Evolutionary conservation across 2,113 vertebrate genomes (phyloP), one percentile per base, ranked within the genome.

Genomic region (Echinops telfairi): DNA sequence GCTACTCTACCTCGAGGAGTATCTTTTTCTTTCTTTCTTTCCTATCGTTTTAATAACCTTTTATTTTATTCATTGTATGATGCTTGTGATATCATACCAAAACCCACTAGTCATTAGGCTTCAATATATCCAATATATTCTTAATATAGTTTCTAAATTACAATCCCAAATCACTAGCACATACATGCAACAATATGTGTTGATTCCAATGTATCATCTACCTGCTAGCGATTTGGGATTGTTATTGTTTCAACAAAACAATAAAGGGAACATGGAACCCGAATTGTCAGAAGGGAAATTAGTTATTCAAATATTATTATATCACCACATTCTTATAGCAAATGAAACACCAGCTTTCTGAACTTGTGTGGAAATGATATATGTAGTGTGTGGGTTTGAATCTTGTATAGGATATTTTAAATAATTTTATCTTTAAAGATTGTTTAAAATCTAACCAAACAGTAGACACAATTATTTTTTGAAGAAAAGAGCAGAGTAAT

Each of bases 401-500:
- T 86, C 83, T 9, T 47, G 64, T 25, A 38, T 0, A 73, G 82
- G 1, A 80, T 75, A 83, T 4, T 71, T 89, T 77, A 68, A 38
- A 20, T 88, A n/a, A 73, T 79, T 53, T 29, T 88, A 86, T 27
- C 4, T 86, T 70, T 86, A 86, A 86, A 75, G 8, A 60, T 53
- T 7, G 78, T 17, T 82, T 14, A 86, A 73, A 92, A 83, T 66
- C 9, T 11, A 29, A 0, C 53, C n/a, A 25, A 47, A 91, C 85
- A 58, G 43, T 29, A 40, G 14, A 78, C 2, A 47, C 23, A 36
- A 1, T 82, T 6, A n/a, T 78, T 93, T 91, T 91, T 90, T 53
- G 10, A 53, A 40, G 40, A 53, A 53, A 53, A 6, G 84, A 57
- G 78, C 43, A 22, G 4, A 29, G 4, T 80, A 87, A 53, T 80